Conservation (phyloP, 2,797 vertebrate species). For the Neoniphon sammara region DNA sequence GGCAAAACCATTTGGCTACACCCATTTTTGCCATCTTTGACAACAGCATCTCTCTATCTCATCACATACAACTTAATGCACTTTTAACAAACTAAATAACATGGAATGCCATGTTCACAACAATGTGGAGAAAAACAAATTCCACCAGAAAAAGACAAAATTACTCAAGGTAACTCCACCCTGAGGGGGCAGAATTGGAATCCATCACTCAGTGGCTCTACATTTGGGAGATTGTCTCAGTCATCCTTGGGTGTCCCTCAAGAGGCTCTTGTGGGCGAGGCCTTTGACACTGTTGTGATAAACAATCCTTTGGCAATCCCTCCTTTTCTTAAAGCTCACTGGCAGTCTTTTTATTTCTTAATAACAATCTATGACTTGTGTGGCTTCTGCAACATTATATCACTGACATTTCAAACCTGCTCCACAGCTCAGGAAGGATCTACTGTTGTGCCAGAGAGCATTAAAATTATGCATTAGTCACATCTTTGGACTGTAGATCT, state of each 20-base stretch:
- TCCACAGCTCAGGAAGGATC: conserved; percentile 52
- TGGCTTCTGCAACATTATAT: conserved; percentile 77
- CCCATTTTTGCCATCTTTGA: conserved; percentile 3
- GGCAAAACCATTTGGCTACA: conserved; percentile 1
- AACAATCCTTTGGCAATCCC: conserved; percentile 66
- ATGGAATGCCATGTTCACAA: background rate
- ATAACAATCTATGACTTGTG: conserved; percentile 72
- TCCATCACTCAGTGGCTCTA: conserved; percentile 59
- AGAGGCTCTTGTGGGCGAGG: conserved; percentile 72
- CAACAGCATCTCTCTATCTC: conserved; percentile 8
- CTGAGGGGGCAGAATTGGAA: conserved; percentile 40
- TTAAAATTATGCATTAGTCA: conserved; percentile 68
- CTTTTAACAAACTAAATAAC: background rate
- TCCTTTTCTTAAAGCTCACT: conserved; percentile 67
- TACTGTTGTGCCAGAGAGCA: conserved; percentile 60
- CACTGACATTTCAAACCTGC: conserved; percentile 73
- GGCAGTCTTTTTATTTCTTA: conserved; percentile 71
- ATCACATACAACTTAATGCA: background rate
- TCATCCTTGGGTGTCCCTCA: conserved; percentile 55
- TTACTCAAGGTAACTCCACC: background rate
- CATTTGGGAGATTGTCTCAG: conserved; percentile 67
- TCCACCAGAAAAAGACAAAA: background rate
- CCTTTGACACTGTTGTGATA: conserved; percentile 70
- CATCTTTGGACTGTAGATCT: conserved; percentile 58
- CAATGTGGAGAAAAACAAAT: background rate